A percentile compares a stretch with the other conserved stretches of the same genome.
These are phyloP conservation scores for Liparis tanakae DNA, from an alignment of 2,797 vertebrate species.

Conservation along the genomic window DNA sequence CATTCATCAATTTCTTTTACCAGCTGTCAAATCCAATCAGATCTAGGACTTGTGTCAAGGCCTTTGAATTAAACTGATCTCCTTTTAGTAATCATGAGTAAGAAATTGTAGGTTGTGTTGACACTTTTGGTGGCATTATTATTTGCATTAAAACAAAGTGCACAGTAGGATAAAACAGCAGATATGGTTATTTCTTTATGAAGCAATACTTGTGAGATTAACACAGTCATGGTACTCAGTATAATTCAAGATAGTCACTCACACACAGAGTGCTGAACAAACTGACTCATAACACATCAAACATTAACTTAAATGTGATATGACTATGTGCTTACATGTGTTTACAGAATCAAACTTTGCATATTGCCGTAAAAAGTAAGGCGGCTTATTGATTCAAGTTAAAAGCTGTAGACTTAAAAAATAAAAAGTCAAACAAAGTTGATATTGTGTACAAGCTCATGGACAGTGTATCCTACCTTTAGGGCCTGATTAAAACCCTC, in stretches of 20 bases:
- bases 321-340: background rate
- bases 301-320: background rate
- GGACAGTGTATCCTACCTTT: constrained; percentile 81
- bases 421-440: background rate
- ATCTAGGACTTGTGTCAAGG: background rate
- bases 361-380: background rate
- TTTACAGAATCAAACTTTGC: constrained; percentile 2
- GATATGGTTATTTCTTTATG: background rate
- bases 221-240: background rate
- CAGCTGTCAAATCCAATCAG: constrained; percentile 30
- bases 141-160: background rate
- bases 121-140: background rate
- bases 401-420: background rate
- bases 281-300: background rate
- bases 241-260: background rate
- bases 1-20: constrained; percentile 28
- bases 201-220: background rate
- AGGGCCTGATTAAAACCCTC: constrained; percentile 97
- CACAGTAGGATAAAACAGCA: background rate
- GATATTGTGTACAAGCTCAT: background rate
- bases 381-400: background rate
- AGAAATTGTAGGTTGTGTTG: background rate
- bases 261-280: background rate
- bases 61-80: constrained; percentile 26
- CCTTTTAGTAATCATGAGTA: constrained; percentile 29